Evolutionary conservation across 2,888 invertebrate genomes (phyloP), one percentile per base, ranked within the genome.

Genomic region (Drosophila flavopinicola): DNA sequence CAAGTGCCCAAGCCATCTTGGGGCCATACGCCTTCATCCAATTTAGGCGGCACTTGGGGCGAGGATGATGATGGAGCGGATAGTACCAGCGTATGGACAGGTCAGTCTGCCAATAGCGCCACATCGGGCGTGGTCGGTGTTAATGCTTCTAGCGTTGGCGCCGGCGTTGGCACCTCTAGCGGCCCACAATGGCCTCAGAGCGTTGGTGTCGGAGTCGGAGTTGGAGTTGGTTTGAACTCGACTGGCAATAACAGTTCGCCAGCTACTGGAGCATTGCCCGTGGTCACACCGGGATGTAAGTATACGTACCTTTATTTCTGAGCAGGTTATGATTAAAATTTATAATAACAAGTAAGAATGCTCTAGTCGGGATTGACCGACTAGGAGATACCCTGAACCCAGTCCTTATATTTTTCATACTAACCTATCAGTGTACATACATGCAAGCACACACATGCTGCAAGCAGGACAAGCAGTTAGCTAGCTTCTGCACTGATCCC

Each of bases 11-110:
- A 97, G 91, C 95, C 96, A 1, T 97, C 97, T 0, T 97, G 97
- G 97, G 97, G 97, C 4, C 97, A 97, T 88, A 97, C 97, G 0
- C 97, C 97, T 0, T 95, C 96, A 1, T 96, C 96, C 7, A 97
- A 98, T 90, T 95, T 96, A 65, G 97, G 97, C 9, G 97, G 98
- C 2, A 97, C 97, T 0, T 98, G 98, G 98, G 98, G 97, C 32
- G 98, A 97, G 90, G 97, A 98, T 78, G 97, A 97, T 76, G 97
- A 97, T 80, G 93, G 94, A 3, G 93, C 94, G 0, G 97, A 97
- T 82, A 94, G 95, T 10, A 95, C 95, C 17, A 97, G 95, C 88
- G 96, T 97, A 56, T 97, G 97, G 97, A 96, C 95, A 11, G 96
- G 96, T 5, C 93, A 94, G 42, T 94, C 95, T 3, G 90, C 92